Base-by-base conservation (phyloP, 2,888 invertebrate genomes). In the Dione juno region DNA sequence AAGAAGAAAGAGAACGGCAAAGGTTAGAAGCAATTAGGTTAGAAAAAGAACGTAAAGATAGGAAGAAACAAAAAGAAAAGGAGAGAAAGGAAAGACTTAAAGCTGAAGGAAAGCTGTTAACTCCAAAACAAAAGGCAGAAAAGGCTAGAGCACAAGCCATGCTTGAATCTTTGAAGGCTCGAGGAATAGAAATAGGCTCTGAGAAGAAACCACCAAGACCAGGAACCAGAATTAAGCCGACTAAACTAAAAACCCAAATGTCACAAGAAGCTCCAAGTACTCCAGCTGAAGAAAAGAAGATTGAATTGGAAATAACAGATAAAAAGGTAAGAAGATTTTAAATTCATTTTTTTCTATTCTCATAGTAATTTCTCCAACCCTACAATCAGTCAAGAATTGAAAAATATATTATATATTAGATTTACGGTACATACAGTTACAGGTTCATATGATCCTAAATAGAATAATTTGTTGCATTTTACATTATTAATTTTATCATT, bases 91-190 rank as follows among this genome's bases (percentile, higher is more conserved):
- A 98, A 81, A 94, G 98, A 82, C 94, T 98, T 78, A 99, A 99
- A 88, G 97, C 97, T n/a, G 99, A 99, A 90, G 99, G 99, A 3
- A 99, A 98, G 89, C 93, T 98, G 43, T 89, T 99, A 71, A 98
- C 98, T 2, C 96, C 97, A 0, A 98, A 98, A 87, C 98, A 99
- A 85, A 98, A 98, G 85, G 97, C 97, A 76, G 98, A 98, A 79
- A 95, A 96, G 74, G 97, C 97, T 0, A 94, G 98, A 77, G 98
- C 98, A 9, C 97, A 97, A 86, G 97, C 97, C 70, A 95, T 98
- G 94, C 90, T 99, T 73, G 98, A 98, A 66, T 96, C 97, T 1
- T 92, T 98, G 52, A 98, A 97, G 87, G 98, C 97, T 10, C 97
- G 98, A 89, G 98, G 98, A 71, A 90, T 97, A 37, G 96, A 96